Evolutionary conservation across 1,140 invertebrate species (phyloP), one percentile per base, ranked within the genome.

Genomic region (Platyura marginata): DNA sequence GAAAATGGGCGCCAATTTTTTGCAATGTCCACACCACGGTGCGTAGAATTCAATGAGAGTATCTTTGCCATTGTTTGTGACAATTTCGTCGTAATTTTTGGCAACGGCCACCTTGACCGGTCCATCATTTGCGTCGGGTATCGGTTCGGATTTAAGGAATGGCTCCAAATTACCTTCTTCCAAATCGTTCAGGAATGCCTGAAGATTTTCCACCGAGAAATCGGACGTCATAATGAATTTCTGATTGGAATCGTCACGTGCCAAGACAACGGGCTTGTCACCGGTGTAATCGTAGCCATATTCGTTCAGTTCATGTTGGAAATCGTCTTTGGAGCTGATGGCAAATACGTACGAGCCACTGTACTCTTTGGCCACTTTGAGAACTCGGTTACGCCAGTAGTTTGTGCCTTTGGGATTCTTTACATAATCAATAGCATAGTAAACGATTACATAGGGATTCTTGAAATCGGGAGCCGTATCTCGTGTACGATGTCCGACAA

Each of bases 21-120:
- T 96, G 69, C 95, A 99, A 57, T 98, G 95, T 48, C 94, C 94
- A 63, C 95, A 98, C 93, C 93, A 98, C 1, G 93, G 92, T 23
- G 93, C 93, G 66, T 98, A 98, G 66, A 98, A 98, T 63, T 98
- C 93, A 48, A 98, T 78, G 4, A 99, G 67, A 3, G 88, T 88
- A 65, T 99, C 95, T 57, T 93, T 89, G 21, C 70, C 81, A 50
- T 83, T 83, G 57, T 98, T 82, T 6, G 74, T 81, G 0, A 98
- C 90, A 38, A 98, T 68, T 43, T 98, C 85, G 58, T 97, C 82
- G 66, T 98, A 98, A 66, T 97, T 98, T 64, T 91, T 93, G 16
- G 77, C 94, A 13, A 98, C 95, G 19, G 88, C 91, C 44, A 94
- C 76, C 56, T 83, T 92, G 0, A 96, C 89, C 37, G 79, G 76